Evolutionary conservation across 2,797 vertebrate genomes (phyloP).

Genomic region (Coregonus suidteri): DNA sequence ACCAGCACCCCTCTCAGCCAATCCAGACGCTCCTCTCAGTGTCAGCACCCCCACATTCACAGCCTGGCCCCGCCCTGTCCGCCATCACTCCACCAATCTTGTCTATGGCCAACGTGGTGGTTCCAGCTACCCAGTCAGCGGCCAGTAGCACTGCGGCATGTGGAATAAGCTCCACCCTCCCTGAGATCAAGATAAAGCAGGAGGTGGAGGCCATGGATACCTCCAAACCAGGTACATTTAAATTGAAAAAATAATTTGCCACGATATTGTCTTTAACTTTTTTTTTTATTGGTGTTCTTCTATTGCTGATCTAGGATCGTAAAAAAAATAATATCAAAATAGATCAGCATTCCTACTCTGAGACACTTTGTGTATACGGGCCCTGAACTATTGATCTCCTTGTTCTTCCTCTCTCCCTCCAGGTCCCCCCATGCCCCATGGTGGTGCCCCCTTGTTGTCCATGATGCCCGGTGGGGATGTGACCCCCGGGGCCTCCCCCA

Average conservation of each 20-base stretch:
- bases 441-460: slow-evolving; percentile 70
- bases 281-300: neutral
- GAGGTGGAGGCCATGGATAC: slow-evolving; percentile 90
- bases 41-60: slow-evolving; percentile 75
- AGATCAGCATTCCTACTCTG: too few species aligned
- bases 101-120: slow-evolving; percentile 85
- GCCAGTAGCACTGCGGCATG: slow-evolving; percentile 84
- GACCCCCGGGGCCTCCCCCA: slow-evolving; percentile 90
- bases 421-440: slow-evolving; percentile 64
- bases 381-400: neutral
- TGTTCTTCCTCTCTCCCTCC: slow-evolving; percentile 1
- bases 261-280: too few species aligned
- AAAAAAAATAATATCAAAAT: too few species aligned
- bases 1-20: slow-evolving; percentile 79
- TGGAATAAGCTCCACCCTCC: slow-evolving; percentile 79
- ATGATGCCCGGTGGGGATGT: slow-evolving; percentile 79
- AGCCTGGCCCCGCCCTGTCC: slow-evolving; percentile 75
- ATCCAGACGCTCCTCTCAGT: slow-evolving; percentile 76
- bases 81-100: slow-evolving; percentile 71
- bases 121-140: slow-evolving; percentile 81
- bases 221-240: slow-evolving; percentile 69
- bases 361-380: neutral
- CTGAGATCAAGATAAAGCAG: slow-evolving; percentile 93
- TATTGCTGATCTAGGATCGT: too few species aligned
- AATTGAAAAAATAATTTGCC: neutral